Evolutionary conservation across 2,888 invertebrate species (phyloP), one percentile per base, ranked within the genome.

Genomic region (Xestia sexstrigata): DNA sequence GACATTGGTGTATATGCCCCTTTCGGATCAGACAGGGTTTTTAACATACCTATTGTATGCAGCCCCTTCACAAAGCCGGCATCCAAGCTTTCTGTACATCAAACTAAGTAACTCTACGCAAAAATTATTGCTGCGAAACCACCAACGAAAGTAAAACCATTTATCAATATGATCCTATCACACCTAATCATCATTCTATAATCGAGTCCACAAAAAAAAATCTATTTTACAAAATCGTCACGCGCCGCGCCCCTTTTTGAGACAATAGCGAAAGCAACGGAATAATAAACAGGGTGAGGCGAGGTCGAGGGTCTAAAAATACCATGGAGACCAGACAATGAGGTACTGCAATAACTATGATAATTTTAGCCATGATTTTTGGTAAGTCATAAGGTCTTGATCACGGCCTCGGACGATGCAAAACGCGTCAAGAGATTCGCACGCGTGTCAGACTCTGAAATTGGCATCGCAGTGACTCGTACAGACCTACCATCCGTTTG

Each of bases 221-320:
- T 70, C 85, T 73, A 88, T 91, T 92, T 87, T 84, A 83, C 71
- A 92, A 90, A 90, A 82, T 76, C 66, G 75, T 92, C 91, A 92
- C 92, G 88, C 78, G 68, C 78, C 73, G 75, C 75, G 67, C 70
- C 73, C 90, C 88, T 85, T 91, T 89, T 89, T 58, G 87, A 83
- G 81, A 92, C 90, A 89, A 91, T 89, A 88, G 89, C 88, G 91
- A 91, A 92, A 92, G 81, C 85, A 55, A 74, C 79, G 73, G 92
- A 91, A 92, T 92, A 87, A 79, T 75, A 92, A 92, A 63, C 85
- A 90, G 90, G 81, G 79, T 82, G 58, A 76, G 74, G 63, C 86
- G 89, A 91, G 92, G 92, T 76, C 91, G 82, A 52, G 75, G 76
- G 73, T 85, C 91, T 90, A 91, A 91, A 92, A 90, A 91, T 92